Conservation (phyloP, 2,113 vertebrate species). For the Solea solea region DNA sequence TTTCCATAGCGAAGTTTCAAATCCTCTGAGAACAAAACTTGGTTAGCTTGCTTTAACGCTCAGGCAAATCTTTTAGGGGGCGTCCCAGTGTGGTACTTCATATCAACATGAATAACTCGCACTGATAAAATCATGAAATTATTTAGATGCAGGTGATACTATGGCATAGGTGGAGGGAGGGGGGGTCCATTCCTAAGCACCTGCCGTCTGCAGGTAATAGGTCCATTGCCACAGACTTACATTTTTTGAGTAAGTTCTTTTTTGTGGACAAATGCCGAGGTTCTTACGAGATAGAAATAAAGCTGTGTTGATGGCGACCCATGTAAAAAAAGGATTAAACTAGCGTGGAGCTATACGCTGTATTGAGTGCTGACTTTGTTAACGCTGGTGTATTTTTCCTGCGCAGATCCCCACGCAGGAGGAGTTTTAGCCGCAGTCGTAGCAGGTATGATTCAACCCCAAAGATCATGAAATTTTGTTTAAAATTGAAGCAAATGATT, state of each 20-base stretch:
- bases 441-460: conserved; percentile 86
- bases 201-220: conserved; percentile 50
- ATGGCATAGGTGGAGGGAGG: conserved; percentile 36
- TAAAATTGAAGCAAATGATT: background rate
- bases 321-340: conserved; percentile 36
- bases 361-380: background rate
- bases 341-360: conserved; percentile 40
- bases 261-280: background rate
- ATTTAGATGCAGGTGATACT: conserved; percentile 11
- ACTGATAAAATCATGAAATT: background rate
- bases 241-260: conserved; percentile 35
- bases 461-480: too few species aligned
- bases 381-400: conserved; percentile 58
- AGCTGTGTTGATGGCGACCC: conserved; percentile 50
- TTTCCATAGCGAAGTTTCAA: conserved; percentile 29
- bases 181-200: background rate
- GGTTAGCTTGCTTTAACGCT: background rate
- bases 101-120: background rate
- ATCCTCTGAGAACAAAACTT: conserved; percentile 1
- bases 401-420: conserved; percentile 96
- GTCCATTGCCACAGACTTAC: conserved; percentile 47
- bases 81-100: background rate
- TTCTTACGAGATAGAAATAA: conserved; percentile 30
- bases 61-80: background rate
- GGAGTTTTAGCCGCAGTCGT: conserved; percentile 97